Base-by-base conservation (phyloP, 2,888 invertebrate species). In the Polydrusus tereticollis region DNA sequence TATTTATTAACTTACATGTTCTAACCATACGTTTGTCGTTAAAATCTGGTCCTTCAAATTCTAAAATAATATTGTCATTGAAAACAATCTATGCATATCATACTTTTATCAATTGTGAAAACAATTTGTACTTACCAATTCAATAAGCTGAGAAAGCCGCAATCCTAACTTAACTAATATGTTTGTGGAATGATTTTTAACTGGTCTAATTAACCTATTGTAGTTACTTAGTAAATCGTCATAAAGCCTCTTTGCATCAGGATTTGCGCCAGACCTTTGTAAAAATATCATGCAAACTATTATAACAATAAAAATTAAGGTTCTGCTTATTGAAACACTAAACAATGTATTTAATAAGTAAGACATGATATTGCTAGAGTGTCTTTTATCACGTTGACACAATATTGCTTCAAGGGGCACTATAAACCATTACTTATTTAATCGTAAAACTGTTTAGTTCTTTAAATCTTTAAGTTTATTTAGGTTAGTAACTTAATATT, bases 191-290 rank as follows among this genome's bases (percentile, higher is more conserved):
- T 96, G 97, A 86, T 96, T 97, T 83, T 94, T 94, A 66, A 98
- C 98, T 12, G 98, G 98, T 79, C 98, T 89, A 77, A 98, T 97
- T 69, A 98, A 89, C 78, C 97, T 92, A 87, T 99, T 99, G 86
- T 99, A 99, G 86, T 96, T 96, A 83, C 96, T 95, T 80, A 99
- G 89, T 77, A 99, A 88, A 87, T 99, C 98, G 83, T 99, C 98
- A 86, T 98, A 99, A 62, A 99, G 91, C 78, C 98, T 90, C 85
- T 98, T 97, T 6, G 98, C 97, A 83, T 96, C 95, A 29, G 95
- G 94, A 87, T 95, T 96, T 52, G 81, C 65, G 16, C 55, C 69
- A 0, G 65, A 23, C n/a, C 47, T 45, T 36, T 58, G 16, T 12
- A 69, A 18, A 36, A 14, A 67, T 21, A 57, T n/a, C 77, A 50